Evolutionary conservation across 2,888 invertebrate genomes (phyloP).

Genomic region (Rotaria macrura): DNA sequence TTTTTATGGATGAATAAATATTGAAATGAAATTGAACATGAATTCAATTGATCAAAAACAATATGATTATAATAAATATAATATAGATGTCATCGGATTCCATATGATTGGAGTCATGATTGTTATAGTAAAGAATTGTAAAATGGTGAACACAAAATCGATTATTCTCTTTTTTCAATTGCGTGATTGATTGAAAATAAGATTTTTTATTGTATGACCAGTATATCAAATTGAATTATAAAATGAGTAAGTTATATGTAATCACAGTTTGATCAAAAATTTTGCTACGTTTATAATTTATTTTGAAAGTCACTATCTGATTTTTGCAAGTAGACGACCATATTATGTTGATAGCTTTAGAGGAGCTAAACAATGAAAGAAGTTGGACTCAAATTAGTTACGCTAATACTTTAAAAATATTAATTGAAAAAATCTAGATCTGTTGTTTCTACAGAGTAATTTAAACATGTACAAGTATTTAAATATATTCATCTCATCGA

Average conservation of each 20-base stretch:
- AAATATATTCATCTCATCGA: too few relatives aligned
- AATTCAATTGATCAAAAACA: background rate
- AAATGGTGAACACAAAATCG: background rate
- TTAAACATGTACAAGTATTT: too few relatives aligned
- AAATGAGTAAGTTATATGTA: background rate
- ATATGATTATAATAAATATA: background rate
- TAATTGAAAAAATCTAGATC: too few relatives aligned
- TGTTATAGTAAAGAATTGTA: background rate
- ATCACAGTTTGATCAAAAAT: too few relatives aligned
- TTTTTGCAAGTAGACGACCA: too few relatives aligned
- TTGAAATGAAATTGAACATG: background rate
- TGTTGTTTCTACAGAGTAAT: too few relatives aligned
- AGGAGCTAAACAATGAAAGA: too few relatives aligned
- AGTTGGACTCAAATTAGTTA: too few relatives aligned
- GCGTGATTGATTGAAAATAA: background rate
- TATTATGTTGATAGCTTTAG: too few relatives aligned
- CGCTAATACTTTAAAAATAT: too few relatives aligned
- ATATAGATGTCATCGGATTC: background rate
- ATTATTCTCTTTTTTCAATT: background rate
- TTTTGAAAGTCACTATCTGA: too few relatives aligned
- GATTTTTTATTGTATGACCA: background rate
- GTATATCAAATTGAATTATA: background rate
- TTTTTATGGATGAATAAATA: background rate
- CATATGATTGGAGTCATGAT: background rate
- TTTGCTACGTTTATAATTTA: too few relatives aligned